Evolutionary conservation across 2,888 invertebrate species (phyloP), one percentile per base, ranked within the genome.

Genomic region (Heliconius aoede): DNA sequence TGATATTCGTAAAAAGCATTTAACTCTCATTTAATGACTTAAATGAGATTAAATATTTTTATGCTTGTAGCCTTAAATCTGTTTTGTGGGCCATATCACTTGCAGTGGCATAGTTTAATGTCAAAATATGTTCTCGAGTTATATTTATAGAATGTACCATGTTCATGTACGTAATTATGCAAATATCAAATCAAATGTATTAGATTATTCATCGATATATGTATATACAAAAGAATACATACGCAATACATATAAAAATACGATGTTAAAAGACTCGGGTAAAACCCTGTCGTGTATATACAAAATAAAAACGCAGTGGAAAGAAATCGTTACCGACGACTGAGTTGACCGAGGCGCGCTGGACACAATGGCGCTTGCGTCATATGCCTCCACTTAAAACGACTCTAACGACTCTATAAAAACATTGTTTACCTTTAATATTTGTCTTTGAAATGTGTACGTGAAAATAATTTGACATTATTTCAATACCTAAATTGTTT

Each of bases 351-450:
- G 86, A 87, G 86, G 68, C 73, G 76, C 68, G 74, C 68, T 87
- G 85, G 86, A 86, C 86, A 82, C 82, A 91, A 92, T 91, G 80
- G 86, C 74, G 83, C 83, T 92, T 91, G 86, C 90, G 90, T 90
- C 91, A 92, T 82, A 85, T 86, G 85, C 86, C 83, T 76, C 79
- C 78, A 79, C 80, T 80, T 81, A 79, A 77, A 81, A 81, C 74
- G 79, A 78, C 76, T 80, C 74, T 77, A 78, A 80, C 24, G 15
- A 64, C 36, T n/a, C 64, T 65, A 36, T 65, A 65, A 80, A 82
- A 80, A 79, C 40, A 73, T 74, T 74, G 77, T 81, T 81, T 80
- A 76, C 74, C 28, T 76, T 40, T 72, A 60, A 60, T 28, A 61
- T 72, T 72, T 72, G 21, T 55, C 11, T 32, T 72, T 40, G 72